Evolutionary conservation across 2,797 vertebrate genomes (phyloP), one percentile per base, ranked within the genome.

Genomic region (Netta rufina): DNA sequence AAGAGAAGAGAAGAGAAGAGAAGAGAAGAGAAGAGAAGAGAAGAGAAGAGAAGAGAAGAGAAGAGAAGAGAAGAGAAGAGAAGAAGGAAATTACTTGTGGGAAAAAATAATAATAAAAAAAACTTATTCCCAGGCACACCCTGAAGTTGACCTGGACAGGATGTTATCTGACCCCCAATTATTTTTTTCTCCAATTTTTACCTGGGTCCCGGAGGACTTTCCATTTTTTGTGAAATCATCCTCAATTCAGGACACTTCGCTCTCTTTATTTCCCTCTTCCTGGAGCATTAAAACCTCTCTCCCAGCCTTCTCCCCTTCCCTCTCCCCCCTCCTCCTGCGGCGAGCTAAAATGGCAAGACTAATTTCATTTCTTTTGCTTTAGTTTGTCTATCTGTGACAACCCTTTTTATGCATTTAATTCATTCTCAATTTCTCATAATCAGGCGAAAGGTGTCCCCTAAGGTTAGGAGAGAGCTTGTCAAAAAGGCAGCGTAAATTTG

Each of bases 371-470:
- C 97, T 97, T 97, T 97, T 93, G 89, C 96, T 98, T 98, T 93
- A 96, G 98, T 98, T 99, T 98, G 98, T 98, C 98, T 98, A 98
- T 99, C 98, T 98, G 98, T 98, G 99, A 99, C 99, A 98, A 98
- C 98, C 98, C 98, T 98, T 98, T 98, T 99, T 98, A 99, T 99
- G 98, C 98, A 97, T 99, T 99, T 99, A 99, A 99, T 99, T 99
- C 99, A 98, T 99, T 99, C 99, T 98, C 98, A 98, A 98, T 99
- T 99, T 98, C 98, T 98, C 99, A 98, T 99, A 99, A 99, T 99
- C 99, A 99, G 99, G 98, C 97, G 56, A 93, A 98, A 98, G 98
- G 97, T 98, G 98, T 99, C 99, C 99, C 99, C 98, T 98, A 98
- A 98, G 99, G 99, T 98, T 98, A 98, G 98, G 96, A 96, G 33